Percentiles rank a stretch among this genome's conserved stretches.
These are phyloP conservation scores for Tyrophagus putrescentiae DNA, from an alignment of 1,140 invertebrate genomes.

Conservation along the genomic window DNA sequence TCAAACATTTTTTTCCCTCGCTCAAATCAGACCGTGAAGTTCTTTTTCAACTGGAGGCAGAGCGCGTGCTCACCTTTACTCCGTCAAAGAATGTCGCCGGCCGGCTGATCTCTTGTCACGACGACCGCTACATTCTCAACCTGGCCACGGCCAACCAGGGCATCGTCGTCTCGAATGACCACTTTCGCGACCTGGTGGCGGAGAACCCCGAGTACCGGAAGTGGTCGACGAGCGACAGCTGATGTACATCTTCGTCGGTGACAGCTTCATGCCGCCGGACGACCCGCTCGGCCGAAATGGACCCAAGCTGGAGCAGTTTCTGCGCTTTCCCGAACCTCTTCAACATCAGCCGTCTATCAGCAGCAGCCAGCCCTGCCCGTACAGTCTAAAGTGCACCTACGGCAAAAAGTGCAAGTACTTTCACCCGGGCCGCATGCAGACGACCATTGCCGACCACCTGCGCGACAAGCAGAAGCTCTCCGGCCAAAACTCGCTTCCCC, in stretches of 20 bases:
- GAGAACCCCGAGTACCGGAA: slow-evolving; percentile 67
- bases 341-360: neutral
- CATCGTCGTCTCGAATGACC: slow-evolving; percentile 92
- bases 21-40: slow-evolving; percentile 66
- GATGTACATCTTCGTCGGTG: slow-evolving; percentile 93
- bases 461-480: no score
- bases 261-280: slow-evolving; percentile 90
- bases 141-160: slow-evolving; percentile 76
- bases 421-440: no score
- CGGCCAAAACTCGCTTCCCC: no score
- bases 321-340: slow-evolving; percentile 40
- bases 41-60: slow-evolving; percentile 68
- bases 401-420: slow-evolving; percentile 96
- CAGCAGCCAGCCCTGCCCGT: slow-evolving; percentile 84
- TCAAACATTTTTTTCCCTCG: slow-evolving; percentile 1
- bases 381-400: slow-evolving; percentile 94
- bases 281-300: slow-evolving; percentile 85
- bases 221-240: slow-evolving; percentile 75
- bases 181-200: slow-evolving; percentile 75
- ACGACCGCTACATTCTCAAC: slow-evolving; percentile 84
- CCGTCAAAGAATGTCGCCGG: slow-evolving; percentile 74
- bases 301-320: slow-evolving; percentile 73
- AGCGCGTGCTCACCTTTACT: slow-evolving; percentile 76
- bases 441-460: no score
- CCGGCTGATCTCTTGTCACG: slow-evolving; percentile 84